Evolutionary conservation across 1,140 invertebrate species (phyloP), one percentile per base, ranked within the genome.

Genomic region (Leptestheria dahalacensis): DNA sequence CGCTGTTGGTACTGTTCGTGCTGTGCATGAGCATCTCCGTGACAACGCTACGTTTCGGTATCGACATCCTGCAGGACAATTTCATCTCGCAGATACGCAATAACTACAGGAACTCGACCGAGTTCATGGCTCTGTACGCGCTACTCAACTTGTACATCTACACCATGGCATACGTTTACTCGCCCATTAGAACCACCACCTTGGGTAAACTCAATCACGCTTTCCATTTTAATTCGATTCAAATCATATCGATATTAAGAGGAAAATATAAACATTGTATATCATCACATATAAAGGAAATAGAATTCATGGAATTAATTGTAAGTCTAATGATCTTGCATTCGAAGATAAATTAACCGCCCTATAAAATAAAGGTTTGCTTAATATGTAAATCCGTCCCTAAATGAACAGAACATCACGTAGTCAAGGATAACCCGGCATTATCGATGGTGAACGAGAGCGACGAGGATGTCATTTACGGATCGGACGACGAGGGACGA

Each of bases 371-470:
- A n/a, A n/a, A n/a, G n/a, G n/a, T n/a, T n/a, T n/a, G n/a, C n/a
- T n/a, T n/a, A n/a, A n/a, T n/a, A n/a, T n/a, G n/a, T n/a, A n/a
- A n/a, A n/a, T n/a, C n/a, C n/a, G n/a, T n/a, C n/a, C n/a, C n/a
- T n/a, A n/a, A n/a, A n/a, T n/a, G n/a, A 57, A 50, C 72, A 91
- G 92, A 96, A 73, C 82, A 74, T 29, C 73, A 88, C 9, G 88
- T 92, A 65, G 91, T 92, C 25, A 96, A 95, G 75, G 93, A 97
- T 74, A 97, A 97, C 76, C 92, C 92, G 50, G 86, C 91, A 6
- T 89, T 97, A 72, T 96, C 92, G 11, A 97, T 97, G 93, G 87
- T 98, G 59, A 96, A 97, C 71, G 92, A 97, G 70, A 95, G 92
- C 0, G 94, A 97, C 70, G 93, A 97, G 75, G 94, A 97, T 65